Percentiles rank a stretch among this genome's conserved stretches.
These are phyloP conservation scores for Perizoma flavofasciatum DNA, from an alignment of 2,888 invertebrate species.

Conservation along the genomic window DNA sequence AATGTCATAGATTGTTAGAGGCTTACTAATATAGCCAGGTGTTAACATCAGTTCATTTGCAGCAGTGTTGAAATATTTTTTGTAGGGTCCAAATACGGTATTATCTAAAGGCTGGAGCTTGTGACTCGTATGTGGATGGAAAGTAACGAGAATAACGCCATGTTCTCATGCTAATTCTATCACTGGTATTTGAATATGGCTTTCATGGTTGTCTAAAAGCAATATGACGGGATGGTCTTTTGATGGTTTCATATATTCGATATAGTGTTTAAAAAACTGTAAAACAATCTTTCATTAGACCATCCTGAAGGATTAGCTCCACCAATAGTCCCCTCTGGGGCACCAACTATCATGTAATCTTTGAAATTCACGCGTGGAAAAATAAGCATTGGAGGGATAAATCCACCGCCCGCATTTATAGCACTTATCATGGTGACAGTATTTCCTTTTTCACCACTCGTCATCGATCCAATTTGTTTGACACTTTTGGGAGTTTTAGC, in stretches of 20 bases:
- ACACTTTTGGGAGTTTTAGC: not conserved
- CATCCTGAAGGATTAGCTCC: constrained; percentile 37
- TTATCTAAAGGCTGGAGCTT: constrained; percentile 47
- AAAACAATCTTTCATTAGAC: constrained; percentile 17
- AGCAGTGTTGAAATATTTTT: constrained; percentile 34
- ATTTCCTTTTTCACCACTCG: not conserved
- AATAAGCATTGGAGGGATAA: constrained; percentile 29
- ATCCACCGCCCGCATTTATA: constrained; percentile 29
- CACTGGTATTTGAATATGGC: constrained; percentile 31
- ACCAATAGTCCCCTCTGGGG: constrained; percentile 21
- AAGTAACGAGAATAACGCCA: constrained; percentile 36
- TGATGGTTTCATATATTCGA: constrained; percentile 41
- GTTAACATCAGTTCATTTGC: constrained; percentile 33
- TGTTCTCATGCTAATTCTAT: constrained; percentile 32
- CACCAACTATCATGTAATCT: not conserved
- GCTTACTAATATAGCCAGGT: constrained; percentile 38
- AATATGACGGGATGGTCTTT: constrained; percentile 37
- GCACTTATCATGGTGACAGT: constrained; percentile 19
- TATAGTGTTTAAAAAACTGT: constrained; percentile 44
- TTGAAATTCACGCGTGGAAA: constrained; percentile 17
- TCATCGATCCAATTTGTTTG: constrained; percentile 31
- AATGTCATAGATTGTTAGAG: constrained; percentile 35
- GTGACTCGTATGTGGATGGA: constrained; percentile 50
- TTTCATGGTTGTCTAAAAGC: constrained; percentile 34
- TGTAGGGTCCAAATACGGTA: constrained; percentile 43